Conservation (phyloP, 2,888 invertebrate species). For the Celastrina argiolus region DNA sequence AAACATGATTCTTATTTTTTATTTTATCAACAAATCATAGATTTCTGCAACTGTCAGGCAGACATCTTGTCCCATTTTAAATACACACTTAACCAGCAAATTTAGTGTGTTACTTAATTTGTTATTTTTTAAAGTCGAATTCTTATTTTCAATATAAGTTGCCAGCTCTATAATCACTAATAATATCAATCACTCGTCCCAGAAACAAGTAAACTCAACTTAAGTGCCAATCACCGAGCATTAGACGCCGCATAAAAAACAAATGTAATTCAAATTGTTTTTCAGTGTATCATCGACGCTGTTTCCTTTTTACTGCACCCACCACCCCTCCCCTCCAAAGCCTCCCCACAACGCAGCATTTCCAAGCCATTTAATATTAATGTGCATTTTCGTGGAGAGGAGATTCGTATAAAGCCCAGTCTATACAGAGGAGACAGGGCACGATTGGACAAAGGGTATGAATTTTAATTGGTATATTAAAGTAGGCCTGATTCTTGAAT, state of each 20-base stretch:
- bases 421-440: slow-evolving; percentile 65
- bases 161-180: too few species aligned
- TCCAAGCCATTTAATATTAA: slow-evolving; percentile 80
- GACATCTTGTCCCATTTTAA: too few species aligned
- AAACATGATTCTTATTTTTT: too few species aligned
- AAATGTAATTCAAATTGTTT: slow-evolving; percentile 52
- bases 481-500: slow-evolving; percentile 35
- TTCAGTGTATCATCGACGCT: slow-evolving; percentile 64
- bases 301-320: slow-evolving; percentile 59
- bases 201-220: background rate
- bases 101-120: too few species aligned
- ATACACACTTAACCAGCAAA: too few species aligned
- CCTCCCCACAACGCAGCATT: slow-evolving; percentile 73
- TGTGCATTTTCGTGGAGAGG: slow-evolving; percentile 78
- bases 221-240: slow-evolving; percentile 18
- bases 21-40: too few species aligned
- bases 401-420: slow-evolving; percentile 74
- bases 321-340: slow-evolving; percentile 43
- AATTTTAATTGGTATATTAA: slow-evolving; percentile 60
- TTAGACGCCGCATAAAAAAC: slow-evolving; percentile 39
- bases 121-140: too few species aligned
- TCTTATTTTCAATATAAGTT: too few species aligned
- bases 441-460: slow-evolving; percentile 61
- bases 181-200: too few species aligned
- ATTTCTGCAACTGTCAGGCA: too few species aligned